A percentile compares a stretch with the other conserved stretches of the same genome.
These are phyloP conservation scores for Poeciliopsis paucimaculata DNA, from an alignment of 2,797 vertebrate genomes.

Conservation along the genomic window DNA sequence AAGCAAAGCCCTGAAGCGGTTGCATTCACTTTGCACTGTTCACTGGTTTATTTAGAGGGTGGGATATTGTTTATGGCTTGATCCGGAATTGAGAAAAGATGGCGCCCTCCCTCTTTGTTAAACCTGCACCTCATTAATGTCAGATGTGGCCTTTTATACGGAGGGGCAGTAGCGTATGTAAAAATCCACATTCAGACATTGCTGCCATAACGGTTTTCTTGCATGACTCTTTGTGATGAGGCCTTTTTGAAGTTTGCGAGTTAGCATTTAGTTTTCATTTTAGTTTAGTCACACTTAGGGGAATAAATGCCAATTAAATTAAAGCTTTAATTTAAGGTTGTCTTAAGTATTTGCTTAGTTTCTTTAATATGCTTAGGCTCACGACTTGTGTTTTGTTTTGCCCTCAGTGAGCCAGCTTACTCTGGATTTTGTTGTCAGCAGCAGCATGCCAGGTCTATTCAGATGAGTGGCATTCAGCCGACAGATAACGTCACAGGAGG, in stretches of 20 bases:
- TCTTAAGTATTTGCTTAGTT: not conserved
- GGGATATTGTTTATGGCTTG: slow-evolving; percentile 68
- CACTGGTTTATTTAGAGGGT: slow-evolving; percentile 67
- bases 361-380: not conserved
- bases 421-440: slow-evolving; percentile 30
- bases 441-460: slow-evolving; percentile 34
- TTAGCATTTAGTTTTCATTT: slow-evolving; percentile 31
- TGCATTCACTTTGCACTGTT: slow-evolving; percentile 53
- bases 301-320: not conserved
- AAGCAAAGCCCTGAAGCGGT: slow-evolving; percentile 57
- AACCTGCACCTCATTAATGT: slow-evolving; percentile 64
- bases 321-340: not conserved
- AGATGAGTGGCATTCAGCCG: slow-evolving; percentile 48
- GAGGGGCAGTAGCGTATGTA: slow-evolving; percentile 28
- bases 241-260: slow-evolving; percentile 42
- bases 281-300: slow-evolving; percentile 23
- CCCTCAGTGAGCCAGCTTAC: slow-evolving; percentile 10
- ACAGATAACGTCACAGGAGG: slow-evolving; percentile 55
- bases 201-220: slow-evolving; percentile 34
- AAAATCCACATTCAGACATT: slow-evolving; percentile 38
- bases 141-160: slow-evolving; percentile 62
- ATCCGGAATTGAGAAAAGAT: slow-evolving; percentile 63
- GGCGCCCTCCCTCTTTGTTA: slow-evolving; percentile 50
- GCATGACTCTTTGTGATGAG: slow-evolving; percentile 32
- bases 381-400: not conserved